Conservation (phyloP, 2,113 vertebrate genomes). For the Machaerirhynchus nigripectus region DNA sequence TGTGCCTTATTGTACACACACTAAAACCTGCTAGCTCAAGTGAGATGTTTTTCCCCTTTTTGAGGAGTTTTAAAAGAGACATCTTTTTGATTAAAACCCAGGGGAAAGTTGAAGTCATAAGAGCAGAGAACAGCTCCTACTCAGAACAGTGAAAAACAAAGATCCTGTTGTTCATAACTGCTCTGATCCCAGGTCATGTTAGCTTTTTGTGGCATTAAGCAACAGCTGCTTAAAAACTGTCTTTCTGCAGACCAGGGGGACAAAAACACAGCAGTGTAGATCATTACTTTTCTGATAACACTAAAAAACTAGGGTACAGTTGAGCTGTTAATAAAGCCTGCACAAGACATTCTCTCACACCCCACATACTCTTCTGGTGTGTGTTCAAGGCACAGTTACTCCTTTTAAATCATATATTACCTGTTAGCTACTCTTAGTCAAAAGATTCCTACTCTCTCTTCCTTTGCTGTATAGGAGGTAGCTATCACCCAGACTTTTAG, state of each 20-base stretch:
- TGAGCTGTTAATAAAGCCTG: slow-evolving; percentile 32
- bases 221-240: not conserved
- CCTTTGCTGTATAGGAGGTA: not conserved
- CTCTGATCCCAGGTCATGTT: slow-evolving; percentile 23
- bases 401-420: slow-evolving; percentile 30
- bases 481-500: not conserved
- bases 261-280: slow-evolving; percentile 34
- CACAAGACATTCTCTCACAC: slow-evolving; percentile 9
- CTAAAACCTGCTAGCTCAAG: not conserved
- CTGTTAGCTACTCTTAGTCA: not conserved
- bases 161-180: slow-evolving; percentile 3
- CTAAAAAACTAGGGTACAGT: not conserved
- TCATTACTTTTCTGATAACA: slow-evolving; percentile 27
- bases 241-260: not conserved
- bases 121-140: not conserved
- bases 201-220: slow-evolving; percentile 21
- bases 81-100: slow-evolving; percentile 13
- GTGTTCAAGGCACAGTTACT: slow-evolving; percentile 13
- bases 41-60: not conserved
- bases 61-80: not conserved
- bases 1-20: not conserved
- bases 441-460: not conserved
- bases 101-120: not conserved
- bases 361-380: not conserved
- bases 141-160: slow-evolving; percentile 27